Percentiles rank a stretch among this genome's conserved stretches.
These are phyloP conservation scores for Pomatorhinus ruficollis DNA, from an alignment of 2,113 vertebrate genomes.

Conservation along the genomic window DNA sequence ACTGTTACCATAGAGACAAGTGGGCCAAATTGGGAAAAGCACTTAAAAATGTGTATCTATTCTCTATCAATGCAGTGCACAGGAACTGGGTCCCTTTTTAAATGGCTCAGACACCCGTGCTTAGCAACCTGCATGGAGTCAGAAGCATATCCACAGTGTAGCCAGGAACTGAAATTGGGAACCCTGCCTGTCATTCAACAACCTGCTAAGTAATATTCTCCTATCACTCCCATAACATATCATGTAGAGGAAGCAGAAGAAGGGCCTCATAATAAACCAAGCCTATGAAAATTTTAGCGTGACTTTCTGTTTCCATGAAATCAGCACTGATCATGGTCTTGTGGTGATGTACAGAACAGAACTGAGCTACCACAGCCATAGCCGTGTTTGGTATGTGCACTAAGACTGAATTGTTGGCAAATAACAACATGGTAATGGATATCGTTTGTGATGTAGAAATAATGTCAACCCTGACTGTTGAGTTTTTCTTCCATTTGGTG, in stretches of 20 bases:
- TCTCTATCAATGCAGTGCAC: not conserved
- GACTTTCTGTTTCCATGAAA: not conserved
- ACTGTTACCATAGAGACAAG: not conserved
- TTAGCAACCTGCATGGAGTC: not conserved
- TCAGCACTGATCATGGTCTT: not conserved
- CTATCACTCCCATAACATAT: not conserved
- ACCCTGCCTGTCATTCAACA: not conserved
- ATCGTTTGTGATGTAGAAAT: constrained; percentile 13
- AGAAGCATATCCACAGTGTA: not conserved
- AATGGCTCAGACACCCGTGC: not conserved
- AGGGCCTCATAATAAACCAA: not conserved
- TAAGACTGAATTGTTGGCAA: not conserved
- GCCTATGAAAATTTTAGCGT: not conserved
- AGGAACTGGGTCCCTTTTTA: not conserved
- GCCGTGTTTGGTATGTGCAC: not conserved
- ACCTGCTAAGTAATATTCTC: not conserved
- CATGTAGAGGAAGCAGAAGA: not conserved
- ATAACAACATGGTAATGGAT: not conserved
- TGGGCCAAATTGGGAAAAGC: not conserved
- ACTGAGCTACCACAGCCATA: not conserved
- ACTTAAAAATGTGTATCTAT: not conserved
- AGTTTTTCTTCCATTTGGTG: constrained; percentile 29
- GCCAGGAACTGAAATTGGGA: not conserved
- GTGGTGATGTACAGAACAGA: not conserved
- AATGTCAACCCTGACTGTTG: constrained; percentile 5